phyloP scores from a whole-genome alignment of 2,113 vertebrate species.

The Pycnonotus jocosus region DNA sequence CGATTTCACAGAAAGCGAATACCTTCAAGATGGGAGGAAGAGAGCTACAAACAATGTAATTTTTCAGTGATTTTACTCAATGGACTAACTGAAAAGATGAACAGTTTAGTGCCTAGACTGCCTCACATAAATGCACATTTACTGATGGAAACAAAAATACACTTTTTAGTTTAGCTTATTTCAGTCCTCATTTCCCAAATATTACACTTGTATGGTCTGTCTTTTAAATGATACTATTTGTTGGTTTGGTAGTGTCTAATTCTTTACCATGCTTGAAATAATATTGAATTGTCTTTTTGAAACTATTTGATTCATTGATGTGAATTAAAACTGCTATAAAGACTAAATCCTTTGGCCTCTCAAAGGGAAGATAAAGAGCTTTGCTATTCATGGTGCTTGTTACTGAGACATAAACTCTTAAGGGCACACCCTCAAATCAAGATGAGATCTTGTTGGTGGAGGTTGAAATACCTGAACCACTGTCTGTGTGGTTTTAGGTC shows the following conservation, averaged over 20 bases:
- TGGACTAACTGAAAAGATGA: not conserved
- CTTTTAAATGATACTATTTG: not conserved
- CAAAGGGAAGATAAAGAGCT: not conserved
- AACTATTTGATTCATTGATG: not conserved
- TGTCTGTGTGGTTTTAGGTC: not conserved
- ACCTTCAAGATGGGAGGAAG: constrained; percentile 69
- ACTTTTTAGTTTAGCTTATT: not conserved
- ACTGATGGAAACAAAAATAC: not conserved
- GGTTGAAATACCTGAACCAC: not conserved
- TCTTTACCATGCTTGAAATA: not conserved
- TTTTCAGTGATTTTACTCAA: not conserved
- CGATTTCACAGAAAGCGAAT: constrained; percentile 74
- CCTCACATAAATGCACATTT: not conserved
- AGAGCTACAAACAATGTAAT: constrained; percentile 54
- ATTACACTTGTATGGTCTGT: not conserved
- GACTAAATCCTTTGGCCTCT: not conserved
- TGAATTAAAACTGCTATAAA: not conserved
- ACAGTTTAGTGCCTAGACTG: not conserved
- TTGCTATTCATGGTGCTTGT: not conserved
- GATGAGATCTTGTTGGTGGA: not conserved
- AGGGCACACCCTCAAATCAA: not conserved
- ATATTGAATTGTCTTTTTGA: not conserved
- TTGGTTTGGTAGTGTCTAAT: not conserved
- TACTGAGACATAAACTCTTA: not conserved
- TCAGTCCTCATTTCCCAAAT: not conserved